Percentiles rank a stretch among this genome's conserved stretches.
phyloP scores from a whole-genome alignment of 2,113 vertebrate species.

The Poicephalus meyeri region DNA sequence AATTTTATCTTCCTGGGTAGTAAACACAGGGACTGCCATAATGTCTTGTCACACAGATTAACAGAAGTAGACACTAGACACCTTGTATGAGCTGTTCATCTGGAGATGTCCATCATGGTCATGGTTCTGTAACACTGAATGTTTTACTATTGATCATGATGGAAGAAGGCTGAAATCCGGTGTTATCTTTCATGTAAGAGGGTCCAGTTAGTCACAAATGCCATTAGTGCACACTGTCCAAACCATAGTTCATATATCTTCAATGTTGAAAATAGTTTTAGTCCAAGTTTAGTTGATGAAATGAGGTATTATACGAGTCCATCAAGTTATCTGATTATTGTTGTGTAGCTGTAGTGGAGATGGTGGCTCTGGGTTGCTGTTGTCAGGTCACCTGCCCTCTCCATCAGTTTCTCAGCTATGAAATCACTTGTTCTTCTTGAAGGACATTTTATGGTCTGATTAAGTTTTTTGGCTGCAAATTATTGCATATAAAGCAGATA shows the following conservation, averaged over 20 bases:
- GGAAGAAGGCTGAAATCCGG: neutral
- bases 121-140: accelerated
- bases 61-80: neutral
- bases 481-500: neutral
- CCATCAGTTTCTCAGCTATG: neutral
- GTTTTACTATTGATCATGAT: neutral
- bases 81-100: accelerated
- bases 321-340: neutral
- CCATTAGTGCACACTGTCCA: neutral
- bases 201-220: neutral
- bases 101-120: neutral
- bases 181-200: neutral
- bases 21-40: neutral
- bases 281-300: neutral
- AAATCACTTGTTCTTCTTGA: slow-evolving; percentile 41
- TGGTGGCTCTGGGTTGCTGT: neutral
- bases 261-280: neutral
- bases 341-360: neutral
- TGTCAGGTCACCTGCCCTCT: neutral
- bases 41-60: neutral
- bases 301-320: neutral
- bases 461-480: slow-evolving; percentile 22
- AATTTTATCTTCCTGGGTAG: neutral
- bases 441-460: slow-evolving; percentile 4
- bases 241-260: neutral